phyloP scores from a whole-genome alignment of 2,113 vertebrate species.

The Neogale vison region DNA sequence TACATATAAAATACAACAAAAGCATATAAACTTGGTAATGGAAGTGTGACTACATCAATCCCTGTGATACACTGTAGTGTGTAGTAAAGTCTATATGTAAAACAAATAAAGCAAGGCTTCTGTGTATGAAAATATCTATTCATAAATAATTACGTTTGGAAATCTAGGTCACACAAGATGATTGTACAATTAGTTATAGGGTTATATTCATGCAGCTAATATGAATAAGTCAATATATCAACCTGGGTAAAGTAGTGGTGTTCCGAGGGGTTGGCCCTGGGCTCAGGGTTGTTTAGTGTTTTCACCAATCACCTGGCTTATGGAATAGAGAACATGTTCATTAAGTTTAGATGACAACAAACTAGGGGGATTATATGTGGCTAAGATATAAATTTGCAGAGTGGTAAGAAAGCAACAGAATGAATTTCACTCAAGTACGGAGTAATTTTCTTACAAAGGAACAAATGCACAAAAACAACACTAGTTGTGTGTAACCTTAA shows the following conservation, averaged over 20 bases:
- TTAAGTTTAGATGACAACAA: slow-evolving; percentile 78
- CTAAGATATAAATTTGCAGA: slow-evolving; percentile 73
- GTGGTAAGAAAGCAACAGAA: slow-evolving; percentile 66
- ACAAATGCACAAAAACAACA: slow-evolving; percentile 56
- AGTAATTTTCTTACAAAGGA: slow-evolving; percentile 61
- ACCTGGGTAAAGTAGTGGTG: slow-evolving; percentile 79
- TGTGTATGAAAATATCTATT: slow-evolving; percentile 55
- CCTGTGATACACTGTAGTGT: slow-evolving; percentile 22
- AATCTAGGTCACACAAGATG: slow-evolving; percentile 63
- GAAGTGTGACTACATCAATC: slow-evolving; percentile 29
- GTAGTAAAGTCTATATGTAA: slow-evolving; percentile 13
- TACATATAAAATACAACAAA: not conserved
- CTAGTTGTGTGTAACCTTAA: slow-evolving; percentile 41
- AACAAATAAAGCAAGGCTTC: slow-evolving; percentile 56
- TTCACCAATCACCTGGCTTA: slow-evolving; percentile 80
- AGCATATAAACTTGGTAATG: slow-evolving; percentile 41
- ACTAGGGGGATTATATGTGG: slow-evolving; percentile 70
- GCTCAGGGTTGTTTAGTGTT: slow-evolving; percentile 75
- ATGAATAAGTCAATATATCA: slow-evolving; percentile 80
- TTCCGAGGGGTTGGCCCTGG: slow-evolving; percentile 77
- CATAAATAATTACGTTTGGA: slow-evolving; percentile 59
- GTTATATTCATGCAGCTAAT: slow-evolving; percentile 78
- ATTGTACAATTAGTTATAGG: slow-evolving; percentile 67
- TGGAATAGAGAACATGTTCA: slow-evolving; percentile 79
- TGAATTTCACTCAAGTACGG: slow-evolving; percentile 55